Percentiles rank a stretch among this genome's conserved stretches.
Conservation (phyloP, 1,140 invertebrate genomes). For the Calosoma granatense region DNA sequence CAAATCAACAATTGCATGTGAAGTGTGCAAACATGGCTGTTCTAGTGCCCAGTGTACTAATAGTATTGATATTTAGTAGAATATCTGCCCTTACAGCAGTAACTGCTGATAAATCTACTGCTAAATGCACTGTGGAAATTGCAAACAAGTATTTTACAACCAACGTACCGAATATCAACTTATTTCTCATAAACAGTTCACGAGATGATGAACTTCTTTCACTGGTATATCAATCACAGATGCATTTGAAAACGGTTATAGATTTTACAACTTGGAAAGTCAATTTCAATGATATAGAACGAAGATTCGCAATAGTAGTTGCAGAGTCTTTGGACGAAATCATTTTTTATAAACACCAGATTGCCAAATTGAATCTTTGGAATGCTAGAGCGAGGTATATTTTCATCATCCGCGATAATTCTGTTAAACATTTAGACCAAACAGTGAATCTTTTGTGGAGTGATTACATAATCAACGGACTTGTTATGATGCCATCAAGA, state of each 20-base stretch:
- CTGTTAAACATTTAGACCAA: background rate
- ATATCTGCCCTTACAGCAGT: too few relatives aligned
- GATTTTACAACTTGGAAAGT: background rate
- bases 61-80: too few relatives aligned
- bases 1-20: too few relatives aligned
- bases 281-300: background rate
- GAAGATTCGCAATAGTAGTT: background rate
- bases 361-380: slow-evolving; percentile 5
- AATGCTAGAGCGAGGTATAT: slow-evolving; percentile 10
- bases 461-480: background rate
- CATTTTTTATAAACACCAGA: background rate
- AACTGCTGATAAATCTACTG: background rate
- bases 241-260: background rate
- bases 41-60: too few relatives aligned
- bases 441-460: background rate
- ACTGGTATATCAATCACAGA: background rate
- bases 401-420: background rate
- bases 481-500: background rate
- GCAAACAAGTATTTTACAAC: background rate
- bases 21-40: too few relatives aligned
- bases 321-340: background rate
- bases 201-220: background rate
- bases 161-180: background rate
- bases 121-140: background rate
- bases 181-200: background rate